These are phyloP conservation scores for Clarias batrachus DNA, from an alignment of 2,113 vertebrate genomes.

Conservation along the genomic window DNA sequence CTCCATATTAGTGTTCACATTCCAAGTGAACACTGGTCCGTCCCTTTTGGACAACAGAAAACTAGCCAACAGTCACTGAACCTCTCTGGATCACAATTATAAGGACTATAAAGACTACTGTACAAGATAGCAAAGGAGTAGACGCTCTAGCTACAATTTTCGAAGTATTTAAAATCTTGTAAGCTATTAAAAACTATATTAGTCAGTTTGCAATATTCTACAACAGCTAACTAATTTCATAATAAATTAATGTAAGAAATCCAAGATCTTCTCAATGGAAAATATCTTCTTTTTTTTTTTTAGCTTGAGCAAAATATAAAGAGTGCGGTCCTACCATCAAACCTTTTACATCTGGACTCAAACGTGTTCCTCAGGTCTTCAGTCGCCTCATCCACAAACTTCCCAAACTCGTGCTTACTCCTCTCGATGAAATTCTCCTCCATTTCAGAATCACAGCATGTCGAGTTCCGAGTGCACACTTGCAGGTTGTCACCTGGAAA, in stretches of 20 bases:
- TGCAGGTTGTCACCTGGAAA: slow-evolving; percentile 84
- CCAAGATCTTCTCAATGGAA: neutral
- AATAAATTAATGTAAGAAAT: neutral
- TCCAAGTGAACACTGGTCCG: too few species aligned
- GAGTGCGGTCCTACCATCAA: slow-evolving; percentile 83
- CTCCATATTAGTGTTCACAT: too few species aligned
- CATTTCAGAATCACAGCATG: slow-evolving; percentile 92
- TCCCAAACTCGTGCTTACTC: slow-evolving; percentile 90
- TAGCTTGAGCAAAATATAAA: neutral
- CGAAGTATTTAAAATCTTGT: too few species aligned
- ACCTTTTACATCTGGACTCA: slow-evolving; percentile 88
- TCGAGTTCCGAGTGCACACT: slow-evolving; percentile 87
- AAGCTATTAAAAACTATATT: too few species aligned
- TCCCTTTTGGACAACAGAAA: too few species aligned
- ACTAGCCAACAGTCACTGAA: too few species aligned
- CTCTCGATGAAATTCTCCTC: slow-evolving; percentile 87
- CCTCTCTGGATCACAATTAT: too few species aligned
- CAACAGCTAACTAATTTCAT: neutral
- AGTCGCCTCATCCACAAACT: slow-evolving; percentile 85
- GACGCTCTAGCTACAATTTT: too few species aligned
- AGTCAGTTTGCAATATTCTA: too few species aligned
- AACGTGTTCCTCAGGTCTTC: slow-evolving; percentile 89
- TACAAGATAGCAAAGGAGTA: too few species aligned
- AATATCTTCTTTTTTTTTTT: neutral
- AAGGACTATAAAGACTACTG: too few species aligned